Evolutionary conservation across 2,888 invertebrate genomes (phyloP), one percentile per base, ranked within the genome.

Genomic region (Mythimna ferrago): DNA sequence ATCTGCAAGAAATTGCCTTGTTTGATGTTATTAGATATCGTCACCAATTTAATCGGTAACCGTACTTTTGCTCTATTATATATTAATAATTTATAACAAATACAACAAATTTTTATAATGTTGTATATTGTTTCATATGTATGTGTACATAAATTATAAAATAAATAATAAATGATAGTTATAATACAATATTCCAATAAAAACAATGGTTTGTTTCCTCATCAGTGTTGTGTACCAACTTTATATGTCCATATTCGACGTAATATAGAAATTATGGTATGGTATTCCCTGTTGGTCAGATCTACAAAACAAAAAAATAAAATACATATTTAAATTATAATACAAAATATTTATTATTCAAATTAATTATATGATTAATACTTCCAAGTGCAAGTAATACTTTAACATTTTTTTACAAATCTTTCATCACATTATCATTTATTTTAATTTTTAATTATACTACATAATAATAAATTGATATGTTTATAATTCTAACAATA

Each of bases 261-360:
- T 32, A 41, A 11, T 32, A 26, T 62, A 62, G 48, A 38, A 32
- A n/a, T n/a, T n/a, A n/a, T n/a, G 7, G 4, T 35, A 35, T 38
- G 0, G 1, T 11, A 10, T 26, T 58, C 3, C 11, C 9, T 19
- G 14, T 48, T 53, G 2, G 16, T 16, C 32, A 6, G 35, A 11
- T 32, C n/a, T 48, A 58, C 21, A 38, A 32, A 14, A n/a, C 38
- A 48, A 14, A n/a, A 0, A 78, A 84, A 78, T 81, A 72, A 84
- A 84, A 83, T 56, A 69, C 71, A 73, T 35, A 57, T 14, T 61
- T n/a, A 48, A 63, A 51, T 60, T 54, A 26, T 72, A 53, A 63
- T 81, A 85, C n/a, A 83, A 79, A 81, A 83, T 81, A 63, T 84
- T 83, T 84, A 84, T 83, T 84, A 84, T 83, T 84, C 7, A 61